Evolutionary conservation across 2,888 invertebrate species (phyloP), one percentile per base, ranked within the genome.

Genomic region (Scrobipalpa atriplicella): DNA sequence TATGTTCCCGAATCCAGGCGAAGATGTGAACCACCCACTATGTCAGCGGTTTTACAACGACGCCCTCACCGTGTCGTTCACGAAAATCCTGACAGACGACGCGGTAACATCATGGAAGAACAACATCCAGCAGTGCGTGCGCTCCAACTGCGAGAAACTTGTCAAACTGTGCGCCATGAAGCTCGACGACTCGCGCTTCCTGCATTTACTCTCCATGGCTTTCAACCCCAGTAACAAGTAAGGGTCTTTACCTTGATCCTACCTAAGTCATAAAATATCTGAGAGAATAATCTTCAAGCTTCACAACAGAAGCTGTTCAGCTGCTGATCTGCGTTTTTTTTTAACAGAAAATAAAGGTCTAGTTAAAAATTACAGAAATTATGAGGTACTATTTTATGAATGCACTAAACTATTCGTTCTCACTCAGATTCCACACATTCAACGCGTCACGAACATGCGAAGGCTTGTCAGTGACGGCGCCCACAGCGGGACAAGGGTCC

Each of bases 91-190:
- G 80, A 98, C 98, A 18, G 99, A 99, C 89, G 99, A 99, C 90
- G 99, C 99, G 65, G 99, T 99, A 64, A 97, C 97, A 81, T 98
- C 98, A 80, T 99, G 99, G 99, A 99, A 99, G 90, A 95, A 96
- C 80, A 99, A 99, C 88, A 99, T 99, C 83, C 99, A 99, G 87
- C 96, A 96, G 85, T 98, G 98, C 92, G 99, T 99, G 77, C 95
- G 98, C 81, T 96, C 97, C 79, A 99, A 99, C 84, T 98, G 98
- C 83, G 96, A 97, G 84, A 96, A 97, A 85, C 94, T 99, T 77
- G 95, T 99, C 72, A 98, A 98, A 92, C 93, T 99, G 75, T 98
- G 98, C 93, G 98, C 98, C 73, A 94, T 97, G 78, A 99, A 99
- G 90, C 94, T 99, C 85, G 98, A 99, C 89, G 98, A 98, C 95